These are phyloP conservation scores for Elymnias hypermnestra DNA, from an alignment of 1,140 invertebrate species.

Conservation along the genomic window DNA sequence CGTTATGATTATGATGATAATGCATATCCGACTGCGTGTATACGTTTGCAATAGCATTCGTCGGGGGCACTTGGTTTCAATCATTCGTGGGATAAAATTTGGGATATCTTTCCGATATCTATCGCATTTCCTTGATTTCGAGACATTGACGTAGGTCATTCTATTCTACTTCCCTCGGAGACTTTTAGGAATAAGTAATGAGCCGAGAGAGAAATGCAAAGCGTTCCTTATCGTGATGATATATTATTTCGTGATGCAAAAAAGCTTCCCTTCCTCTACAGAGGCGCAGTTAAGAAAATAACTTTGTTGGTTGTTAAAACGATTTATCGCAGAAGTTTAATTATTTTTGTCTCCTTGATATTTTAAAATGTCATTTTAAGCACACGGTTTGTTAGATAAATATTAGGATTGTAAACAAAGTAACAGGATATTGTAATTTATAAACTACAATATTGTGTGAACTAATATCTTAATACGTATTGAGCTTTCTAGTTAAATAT, in stretches of 20 bases:
- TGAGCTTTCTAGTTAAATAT: too few relatives aligned
- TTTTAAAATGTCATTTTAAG: not conserved
- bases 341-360: not conserved
- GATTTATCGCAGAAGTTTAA: not conserved
- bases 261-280: conserved; percentile 1
- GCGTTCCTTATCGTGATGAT: conserved; percentile 13
- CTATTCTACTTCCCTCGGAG: conserved; percentile 10
- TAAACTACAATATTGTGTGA: too few relatives aligned
- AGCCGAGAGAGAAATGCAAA: conserved; percentile 9
- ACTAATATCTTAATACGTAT: too few relatives aligned
- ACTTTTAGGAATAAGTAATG: conserved; percentile 20
- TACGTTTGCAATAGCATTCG: conserved; percentile 18
- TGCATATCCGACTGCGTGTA: conserved; percentile 1
- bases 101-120: conserved; percentile 32
- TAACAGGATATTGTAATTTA: too few relatives aligned
- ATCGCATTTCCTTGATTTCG: conserved; percentile 33
- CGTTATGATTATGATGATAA: conserved; percentile 15
- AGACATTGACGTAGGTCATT: conserved; percentile 38
- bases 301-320: not conserved
- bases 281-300: not conserved
- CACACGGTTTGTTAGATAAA: too few relatives aligned
- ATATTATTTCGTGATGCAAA: conserved; percentile 7
- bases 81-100: conserved; percentile 39
- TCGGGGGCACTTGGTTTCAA: conserved; percentile 43
- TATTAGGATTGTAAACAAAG: too few relatives aligned